Percentiles rank a stretch among this genome's conserved stretches.
Evolutionary conservation across 2,888 invertebrate genomes (phyloP).

Genomic region (Branchipolynoe longqiensis): DNA sequence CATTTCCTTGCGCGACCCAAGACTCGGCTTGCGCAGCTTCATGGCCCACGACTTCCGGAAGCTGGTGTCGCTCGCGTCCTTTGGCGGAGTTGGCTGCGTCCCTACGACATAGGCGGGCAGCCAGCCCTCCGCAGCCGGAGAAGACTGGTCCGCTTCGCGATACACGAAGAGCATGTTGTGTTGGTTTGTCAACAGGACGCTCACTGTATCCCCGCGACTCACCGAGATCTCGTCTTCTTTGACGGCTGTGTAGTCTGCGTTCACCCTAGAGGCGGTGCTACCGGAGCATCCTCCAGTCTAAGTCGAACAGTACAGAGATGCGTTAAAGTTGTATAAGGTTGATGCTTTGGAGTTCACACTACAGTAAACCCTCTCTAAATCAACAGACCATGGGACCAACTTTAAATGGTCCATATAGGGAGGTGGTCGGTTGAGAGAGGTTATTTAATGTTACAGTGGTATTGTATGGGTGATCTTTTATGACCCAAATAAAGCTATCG

Average conservation of each 20-base stretch:
- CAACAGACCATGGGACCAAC: too few species aligned
- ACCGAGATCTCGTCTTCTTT: slow-evolving; percentile 82
- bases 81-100: background rate
- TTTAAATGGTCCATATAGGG: too few species aligned
- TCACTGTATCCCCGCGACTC: slow-evolving; percentile 81
- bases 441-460: too few species aligned
- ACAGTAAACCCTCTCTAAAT: too few species aligned
- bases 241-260: slow-evolving; percentile 81
- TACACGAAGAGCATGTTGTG: slow-evolving; percentile 79
- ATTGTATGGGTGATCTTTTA: too few species aligned
- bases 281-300: too few species aligned
- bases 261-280: too few species aligned
- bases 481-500: too few species aligned
- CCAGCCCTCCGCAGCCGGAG: slow-evolving; percentile 82
- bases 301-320: too few species aligned
- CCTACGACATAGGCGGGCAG: slow-evolving; percentile 78
- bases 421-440: too few species aligned
- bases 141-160: slow-evolving; percentile 76
- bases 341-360: too few species aligned
- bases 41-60: slow-evolving; percentile 75
- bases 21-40: slow-evolving; percentile 74
- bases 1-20: slow-evolving; percentile 69
- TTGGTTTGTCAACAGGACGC: slow-evolving; percentile 80
- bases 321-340: too few species aligned
- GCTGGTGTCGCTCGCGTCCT: background rate